Evolutionary conservation across 2,113 vertebrate species (phyloP).

Genomic region (Epinephelus fuscoguttatus): DNA sequence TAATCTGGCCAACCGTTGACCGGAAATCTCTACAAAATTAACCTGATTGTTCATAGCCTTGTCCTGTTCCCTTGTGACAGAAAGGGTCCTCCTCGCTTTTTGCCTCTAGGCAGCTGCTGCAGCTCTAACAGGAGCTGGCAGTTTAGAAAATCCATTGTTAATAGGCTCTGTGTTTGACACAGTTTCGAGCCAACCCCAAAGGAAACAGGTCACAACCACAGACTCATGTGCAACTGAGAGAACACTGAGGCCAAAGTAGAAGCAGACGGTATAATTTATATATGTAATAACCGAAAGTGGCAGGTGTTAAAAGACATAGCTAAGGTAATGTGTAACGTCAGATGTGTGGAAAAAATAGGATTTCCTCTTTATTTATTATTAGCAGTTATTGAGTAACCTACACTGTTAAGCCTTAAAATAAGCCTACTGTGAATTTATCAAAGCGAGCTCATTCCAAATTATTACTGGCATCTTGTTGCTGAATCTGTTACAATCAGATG

Average conservation of each 20-base stretch:
- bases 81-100: constrained; percentile 31
- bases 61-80: constrained; percentile 13
- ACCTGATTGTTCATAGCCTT: constrained; percentile 1
- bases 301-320: background rate
- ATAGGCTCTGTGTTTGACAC: constrained; percentile 71
- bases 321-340: background rate
- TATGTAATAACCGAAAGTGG: accelerated
- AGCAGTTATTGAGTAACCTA: constrained; percentile 4
- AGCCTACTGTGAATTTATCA: constrained; percentile 20
- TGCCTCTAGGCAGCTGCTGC: constrained; percentile 46
- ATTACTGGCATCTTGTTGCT: constrained; percentile 15
- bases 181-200: constrained; percentile 57
- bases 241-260: background rate
- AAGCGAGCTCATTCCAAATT: background rate
- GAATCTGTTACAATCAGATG: background rate
- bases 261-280: background rate
- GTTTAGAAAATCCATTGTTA: constrained; percentile 72
- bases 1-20: background rate
- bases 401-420: constrained; percentile 30
- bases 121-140: constrained; percentile 60
- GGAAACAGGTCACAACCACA: constrained; percentile 65
- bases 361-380: background rate
- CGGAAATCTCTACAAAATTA: background rate
- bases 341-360: background rate
- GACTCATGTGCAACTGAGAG: constrained; percentile 42